Percentiles rank a stretch among this genome's conserved stretches.
phyloP scores from a whole-genome alignment of 2,797 vertebrate genomes.

The Pseudomugil tenellus region DNA sequence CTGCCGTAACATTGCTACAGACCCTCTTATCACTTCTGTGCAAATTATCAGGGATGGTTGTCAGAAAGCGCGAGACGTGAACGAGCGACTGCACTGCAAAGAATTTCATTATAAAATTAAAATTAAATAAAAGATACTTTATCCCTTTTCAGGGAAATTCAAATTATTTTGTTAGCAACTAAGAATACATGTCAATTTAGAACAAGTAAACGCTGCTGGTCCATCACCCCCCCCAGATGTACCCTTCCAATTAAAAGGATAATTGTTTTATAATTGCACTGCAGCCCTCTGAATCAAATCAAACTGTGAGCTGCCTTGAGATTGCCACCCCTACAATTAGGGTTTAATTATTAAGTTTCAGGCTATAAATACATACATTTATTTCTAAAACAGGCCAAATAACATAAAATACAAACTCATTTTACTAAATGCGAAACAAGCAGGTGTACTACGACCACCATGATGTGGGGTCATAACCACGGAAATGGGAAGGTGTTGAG shows the following conservation, averaged over 20 bases:
- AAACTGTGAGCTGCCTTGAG: background rate
- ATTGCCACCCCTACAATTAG: background rate
- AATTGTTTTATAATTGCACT: background rate
- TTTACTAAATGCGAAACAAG: background rate
- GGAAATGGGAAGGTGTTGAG: background rate
- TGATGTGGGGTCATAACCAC: background rate
- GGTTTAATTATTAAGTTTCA: background rate
- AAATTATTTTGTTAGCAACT: background rate
- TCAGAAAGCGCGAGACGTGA: background rate
- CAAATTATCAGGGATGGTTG: background rate
- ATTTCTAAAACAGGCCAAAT: background rate
- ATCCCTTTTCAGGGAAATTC: too few species aligned
- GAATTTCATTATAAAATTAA: too few species aligned
- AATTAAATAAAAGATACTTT: too few species aligned
- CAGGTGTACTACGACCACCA: background rate
- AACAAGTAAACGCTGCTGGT: too few species aligned
- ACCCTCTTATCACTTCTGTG: too few species aligned
- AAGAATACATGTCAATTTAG: background rate
- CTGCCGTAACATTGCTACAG: too few species aligned
- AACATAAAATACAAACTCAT: background rate
- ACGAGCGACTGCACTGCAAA: too few species aligned
- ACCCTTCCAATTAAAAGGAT: background rate
- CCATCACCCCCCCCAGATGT: too few species aligned
- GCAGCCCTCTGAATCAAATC: background rate
- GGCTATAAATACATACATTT: background rate